Evolutionary conservation across 1,140 invertebrate genomes (phyloP).

Genomic region (Planococcus citri): DNA sequence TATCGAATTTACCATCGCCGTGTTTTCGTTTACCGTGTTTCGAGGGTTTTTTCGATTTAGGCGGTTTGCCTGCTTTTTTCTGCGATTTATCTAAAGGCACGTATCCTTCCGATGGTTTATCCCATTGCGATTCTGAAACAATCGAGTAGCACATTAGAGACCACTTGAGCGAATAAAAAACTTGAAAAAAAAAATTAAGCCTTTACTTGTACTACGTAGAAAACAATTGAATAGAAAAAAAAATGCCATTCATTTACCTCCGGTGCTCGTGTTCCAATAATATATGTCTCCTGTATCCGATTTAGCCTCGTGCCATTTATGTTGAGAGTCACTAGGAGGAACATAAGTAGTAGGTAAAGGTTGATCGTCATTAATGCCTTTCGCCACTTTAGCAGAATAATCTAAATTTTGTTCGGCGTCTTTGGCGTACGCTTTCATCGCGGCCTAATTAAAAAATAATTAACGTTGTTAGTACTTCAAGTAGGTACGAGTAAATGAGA

Average conservation of each 20-base stretch:
- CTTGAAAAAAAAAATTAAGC: no score
- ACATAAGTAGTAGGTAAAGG: constrained; percentile 22
- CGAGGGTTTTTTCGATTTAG: not conserved
- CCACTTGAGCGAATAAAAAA: no score
- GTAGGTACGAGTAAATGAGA: no score
- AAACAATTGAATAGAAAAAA: constrained; percentile 22
- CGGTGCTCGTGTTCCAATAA: constrained; percentile 69
- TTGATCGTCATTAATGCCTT: constrained; percentile 23
- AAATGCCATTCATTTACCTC: constrained; percentile 40
- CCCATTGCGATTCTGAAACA: not conserved
- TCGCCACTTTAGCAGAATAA: constrained; percentile 44
- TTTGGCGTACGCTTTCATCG: constrained; percentile 66
- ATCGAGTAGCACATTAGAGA: not conserved
- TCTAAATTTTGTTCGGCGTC: constrained; percentile 61
- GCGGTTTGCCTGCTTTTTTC: not conserved
- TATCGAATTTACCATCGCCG: not conserved
- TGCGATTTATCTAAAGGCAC: not conserved
- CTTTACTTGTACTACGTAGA: not conserved
- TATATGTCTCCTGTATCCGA: constrained; percentile 58
- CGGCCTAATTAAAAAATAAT: constrained; percentile 39
- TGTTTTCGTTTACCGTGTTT: not conserved
- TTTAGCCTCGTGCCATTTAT: constrained; percentile 56
- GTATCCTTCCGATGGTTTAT: not conserved
- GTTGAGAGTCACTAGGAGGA: constrained; percentile 27
- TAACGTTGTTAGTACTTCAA: no score